Base-by-base conservation (phyloP, 2,888 invertebrate species). In the Crocallis elinguaria region DNA sequence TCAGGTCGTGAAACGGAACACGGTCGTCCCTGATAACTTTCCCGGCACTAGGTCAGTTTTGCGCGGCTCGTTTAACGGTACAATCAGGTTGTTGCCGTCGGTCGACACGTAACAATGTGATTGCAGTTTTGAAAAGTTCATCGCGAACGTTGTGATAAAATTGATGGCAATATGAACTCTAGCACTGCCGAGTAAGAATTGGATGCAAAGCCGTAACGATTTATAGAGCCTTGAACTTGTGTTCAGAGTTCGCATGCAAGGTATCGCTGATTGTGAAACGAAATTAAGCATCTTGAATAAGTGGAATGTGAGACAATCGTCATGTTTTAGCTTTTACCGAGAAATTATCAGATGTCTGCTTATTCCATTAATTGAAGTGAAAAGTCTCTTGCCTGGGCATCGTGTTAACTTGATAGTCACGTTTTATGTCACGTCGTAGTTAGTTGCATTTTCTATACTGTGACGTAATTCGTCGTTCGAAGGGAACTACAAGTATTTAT, bases 41-140 rank as follows among this genome's bases (percentile, higher is more conserved):
- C 86, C 83, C 85, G 87, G 82, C 86, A 91, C 86, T 91, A 90
- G 90, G 90, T 91, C 90, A 90, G 88, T 88, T 90, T 83, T 87
- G 87, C 84, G 81, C 82, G 79, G 83, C 82, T 83, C 84, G 82
- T 75, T 75, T 88, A 91, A 91, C 90, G 90, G 90, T 91, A 90
- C 82, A 85, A 82, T 88, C 90, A 86, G 86, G 88, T 89, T 88
- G 85, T 81, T 79, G 84, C 80, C 82, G 86, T 78, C 84, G 82
- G 77, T 73, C 73, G 84, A 83, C 81, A 85, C 86, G 81, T 87
- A 86, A 86, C 82, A 85, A 80, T 86, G 87, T 84, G 84, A 87
- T 83, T 88, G 88, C 88, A 88, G 79, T 87, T 88, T 87, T 83
- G 75, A 83, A 84, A 78, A 79, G 73, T 77, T 84, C 75, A 82